These are phyloP conservation scores for Ochotona princeps DNA, from an alignment of 2,113 vertebrate genomes.

Conservation along the genomic window DNA sequence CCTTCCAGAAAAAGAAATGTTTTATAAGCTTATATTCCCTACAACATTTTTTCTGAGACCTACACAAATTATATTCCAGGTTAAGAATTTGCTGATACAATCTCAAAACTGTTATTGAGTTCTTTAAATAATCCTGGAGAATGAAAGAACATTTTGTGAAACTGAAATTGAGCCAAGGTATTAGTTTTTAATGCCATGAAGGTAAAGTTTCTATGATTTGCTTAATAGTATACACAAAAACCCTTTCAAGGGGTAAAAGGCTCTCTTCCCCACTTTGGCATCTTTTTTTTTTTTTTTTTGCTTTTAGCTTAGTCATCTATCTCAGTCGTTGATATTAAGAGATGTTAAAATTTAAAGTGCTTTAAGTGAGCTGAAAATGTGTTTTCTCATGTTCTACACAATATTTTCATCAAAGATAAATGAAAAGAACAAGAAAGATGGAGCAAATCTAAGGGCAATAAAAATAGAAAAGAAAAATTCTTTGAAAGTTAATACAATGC, in stretches of 20 bases:
- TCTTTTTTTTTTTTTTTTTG: not conserved
- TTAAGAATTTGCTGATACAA: not conserved
- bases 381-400: not conserved
- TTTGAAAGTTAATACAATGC: constrained; percentile 9
- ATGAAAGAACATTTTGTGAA: not conserved
- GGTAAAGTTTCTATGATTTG: not conserved
- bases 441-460: not conserved
- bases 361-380: not conserved
- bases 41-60: not conserved
- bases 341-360: not conserved
- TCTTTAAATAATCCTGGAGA: constrained; percentile 14
- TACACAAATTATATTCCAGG: not conserved
- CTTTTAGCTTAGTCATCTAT: not conserved
- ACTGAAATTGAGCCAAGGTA: not conserved
- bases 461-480: not conserved
- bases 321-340: not conserved
- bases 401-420: constrained; percentile 4
- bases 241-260: not conserved
- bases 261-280: not conserved
- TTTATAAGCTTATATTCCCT: not conserved
- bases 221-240: not conserved
- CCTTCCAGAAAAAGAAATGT: not conserved
- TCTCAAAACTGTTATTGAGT: constrained; percentile 17
- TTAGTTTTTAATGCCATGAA: not conserved
- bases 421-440: not conserved